Conservation (phyloP, 2,113 vertebrate species). For the Seriola rivoliana region DNA sequence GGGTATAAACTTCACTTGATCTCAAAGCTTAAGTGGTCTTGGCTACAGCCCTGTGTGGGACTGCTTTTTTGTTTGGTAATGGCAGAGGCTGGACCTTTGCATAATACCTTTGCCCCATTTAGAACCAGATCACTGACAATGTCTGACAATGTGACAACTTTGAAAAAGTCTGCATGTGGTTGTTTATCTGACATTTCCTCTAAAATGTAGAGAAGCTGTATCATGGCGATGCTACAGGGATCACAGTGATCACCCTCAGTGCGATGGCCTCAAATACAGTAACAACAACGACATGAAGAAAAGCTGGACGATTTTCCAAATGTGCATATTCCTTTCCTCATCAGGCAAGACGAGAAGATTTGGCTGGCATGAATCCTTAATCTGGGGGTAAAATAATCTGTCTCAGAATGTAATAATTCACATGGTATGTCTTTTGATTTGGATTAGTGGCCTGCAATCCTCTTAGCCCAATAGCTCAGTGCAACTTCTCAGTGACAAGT, state of each 20-base stretch:
- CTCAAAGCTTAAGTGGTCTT: background rate
- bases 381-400: slow-evolving; percentile 85
- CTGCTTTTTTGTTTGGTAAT: background rate
- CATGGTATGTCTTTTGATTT: slow-evolving; percentile 89
- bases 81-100: no score
- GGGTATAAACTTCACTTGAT: background rate
- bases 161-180: background rate
- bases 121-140: background rate
- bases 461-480: slow-evolving; percentile 84
- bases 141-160: background rate
- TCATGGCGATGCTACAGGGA: slow-evolving; percentile 19
- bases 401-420: slow-evolving; percentile 91
- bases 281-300: slow-evolving; percentile 39
- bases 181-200: background rate
- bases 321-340: slow-evolving; percentile 57
- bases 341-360: slow-evolving; percentile 77
- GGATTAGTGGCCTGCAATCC: slow-evolving; percentile 87
- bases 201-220: background rate
- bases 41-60: background rate
- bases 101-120: no score
- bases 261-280: slow-evolving; percentile 19
- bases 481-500: slow-evolving; percentile 85
- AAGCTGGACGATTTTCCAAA: slow-evolving; percentile 33
- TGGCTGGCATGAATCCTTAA: slow-evolving; percentile 73
- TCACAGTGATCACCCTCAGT: slow-evolving; percentile 29